These are phyloP conservation scores for Pteronura brasiliensis DNA, from an alignment of 2,113 vertebrate genomes.

Conservation along the genomic window DNA sequence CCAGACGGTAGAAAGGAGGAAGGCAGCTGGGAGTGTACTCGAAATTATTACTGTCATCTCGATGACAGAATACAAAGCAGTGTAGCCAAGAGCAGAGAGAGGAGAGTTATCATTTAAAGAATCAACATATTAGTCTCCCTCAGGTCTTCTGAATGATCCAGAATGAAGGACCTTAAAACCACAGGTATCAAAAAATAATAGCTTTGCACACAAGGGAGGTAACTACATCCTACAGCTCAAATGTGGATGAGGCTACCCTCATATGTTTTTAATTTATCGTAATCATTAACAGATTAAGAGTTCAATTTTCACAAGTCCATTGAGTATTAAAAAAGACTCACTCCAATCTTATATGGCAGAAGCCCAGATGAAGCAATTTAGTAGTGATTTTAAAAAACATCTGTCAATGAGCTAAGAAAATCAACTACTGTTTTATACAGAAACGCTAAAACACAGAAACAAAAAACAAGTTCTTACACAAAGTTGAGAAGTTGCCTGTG, in stretches of 20 bases:
- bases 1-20: conserved; percentile 9
- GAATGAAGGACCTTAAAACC: conserved; percentile 35
- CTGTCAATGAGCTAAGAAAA: conserved; percentile 55
- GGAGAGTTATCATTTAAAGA: conserved; percentile 5
- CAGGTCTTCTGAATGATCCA: conserved; percentile 34
- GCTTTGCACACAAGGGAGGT: background rate
- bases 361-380: conserved; percentile 44
- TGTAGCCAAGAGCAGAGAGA: background rate
- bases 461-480: conserved; percentile 21
- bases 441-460: conserved; percentile 34
- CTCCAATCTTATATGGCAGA: conserved; percentile 47
- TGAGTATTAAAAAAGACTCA: conserved; percentile 9
- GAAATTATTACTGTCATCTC: conserved; percentile 36
- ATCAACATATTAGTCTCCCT: background rate
- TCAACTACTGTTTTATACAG: conserved; percentile 52
- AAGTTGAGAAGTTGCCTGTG: conserved; percentile 5
- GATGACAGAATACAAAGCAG: conserved; percentile 29
- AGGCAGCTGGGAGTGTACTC: background rate
- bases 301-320: conserved; percentile 43
- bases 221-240: conserved; percentile 26
- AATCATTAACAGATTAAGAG: conserved; percentile 60
- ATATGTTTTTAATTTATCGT: conserved; percentile 58
- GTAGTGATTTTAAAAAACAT: conserved; percentile 46
- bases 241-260: background rate
- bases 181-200: conserved; percentile 37